A percentile compares a stretch with the other conserved stretches of the same genome.
Conservation (phyloP, 2,797 vertebrate genomes). For the Delichon dasypus region DNA sequence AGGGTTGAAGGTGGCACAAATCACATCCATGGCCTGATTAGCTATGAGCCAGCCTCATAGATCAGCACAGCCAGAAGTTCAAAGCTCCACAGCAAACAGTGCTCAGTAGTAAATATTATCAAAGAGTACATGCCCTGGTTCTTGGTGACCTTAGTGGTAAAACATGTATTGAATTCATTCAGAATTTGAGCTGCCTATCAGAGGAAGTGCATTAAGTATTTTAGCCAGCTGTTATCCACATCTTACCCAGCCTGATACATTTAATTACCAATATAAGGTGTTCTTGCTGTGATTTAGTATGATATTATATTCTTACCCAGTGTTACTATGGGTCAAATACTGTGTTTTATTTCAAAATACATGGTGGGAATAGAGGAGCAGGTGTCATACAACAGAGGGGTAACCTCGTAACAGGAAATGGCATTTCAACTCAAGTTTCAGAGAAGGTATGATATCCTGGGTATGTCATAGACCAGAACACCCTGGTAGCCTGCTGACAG, state of each 20-base stretch:
- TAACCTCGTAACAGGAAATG: not conserved
- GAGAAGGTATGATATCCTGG: not conserved
- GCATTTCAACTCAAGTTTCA: not conserved
- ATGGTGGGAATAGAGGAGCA: not conserved
- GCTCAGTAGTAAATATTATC: not conserved
- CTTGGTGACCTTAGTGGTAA: not conserved
- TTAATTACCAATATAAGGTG: not conserved
- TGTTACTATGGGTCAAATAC: not conserved
- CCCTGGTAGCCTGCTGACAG: not conserved
- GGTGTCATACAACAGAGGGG: not conserved
- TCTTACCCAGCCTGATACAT: not conserved
- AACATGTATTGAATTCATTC: not conserved
- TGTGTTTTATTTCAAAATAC: not conserved
- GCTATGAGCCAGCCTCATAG: not conserved
- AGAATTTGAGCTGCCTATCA: not conserved
- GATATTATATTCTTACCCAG: not conserved
- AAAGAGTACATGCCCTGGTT: not conserved
- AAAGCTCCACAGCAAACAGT: not conserved
- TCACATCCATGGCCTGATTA: not conserved
- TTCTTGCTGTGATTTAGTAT: not conserved
- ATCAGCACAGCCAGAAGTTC: not conserved
- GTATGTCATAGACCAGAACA: not conserved
- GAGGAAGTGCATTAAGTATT: not conserved
- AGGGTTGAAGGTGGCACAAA: not conserved
- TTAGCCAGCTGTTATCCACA: not conserved